Evolutionary conservation across 2,888 invertebrate genomes (phyloP), one percentile per base, ranked within the genome.

Genomic region (Eristalinus sepulchralis): DNA sequence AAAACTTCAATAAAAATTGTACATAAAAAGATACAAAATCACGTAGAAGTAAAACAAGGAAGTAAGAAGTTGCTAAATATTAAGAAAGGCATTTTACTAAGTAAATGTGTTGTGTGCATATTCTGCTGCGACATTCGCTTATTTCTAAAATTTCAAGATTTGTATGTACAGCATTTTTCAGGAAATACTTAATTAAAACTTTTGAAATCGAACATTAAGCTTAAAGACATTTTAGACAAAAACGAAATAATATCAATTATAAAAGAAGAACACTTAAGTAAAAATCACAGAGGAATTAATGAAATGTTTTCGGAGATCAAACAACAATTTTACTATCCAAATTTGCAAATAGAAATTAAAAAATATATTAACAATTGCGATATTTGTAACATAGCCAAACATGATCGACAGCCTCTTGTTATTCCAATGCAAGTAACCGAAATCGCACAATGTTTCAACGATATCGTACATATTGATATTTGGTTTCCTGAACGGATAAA

Each of bases 331-430:
- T 80, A 55, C 17, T 71, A 39, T n/a, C 71, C 71, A 9, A 62
- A 72, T 2, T 5, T 70, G 9, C 57, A 57, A 39, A 34, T 47
- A 0, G 76, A 85, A 34, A 57, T 88, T 3, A 80, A 88, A 55
- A 53, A 84, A 4, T 82, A 73, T 47, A 10, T 85, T 4, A 72
- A 83, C 31, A 88, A 88, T 66, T 79, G 80, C 24, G 60, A 73
- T 10, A 34, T 55, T 33, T 72, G 22, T 11, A 83, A 59, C 31
- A 36, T 66, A 20, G 17, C 39, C 6, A 59, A 90, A 2, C 89
- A 88, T 33, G 62, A 63, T 17, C 31, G 62, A 0, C 47, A 63
- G 4, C 71, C 60, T 31, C 2, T 36, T 5, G 10, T 13, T 11
- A 34, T 36, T 8, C 22, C 13, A 6, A 36, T 57, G 22, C 55